Conservation (phyloP, 1,140 invertebrate species). For the Drosophila burlai region DNA sequence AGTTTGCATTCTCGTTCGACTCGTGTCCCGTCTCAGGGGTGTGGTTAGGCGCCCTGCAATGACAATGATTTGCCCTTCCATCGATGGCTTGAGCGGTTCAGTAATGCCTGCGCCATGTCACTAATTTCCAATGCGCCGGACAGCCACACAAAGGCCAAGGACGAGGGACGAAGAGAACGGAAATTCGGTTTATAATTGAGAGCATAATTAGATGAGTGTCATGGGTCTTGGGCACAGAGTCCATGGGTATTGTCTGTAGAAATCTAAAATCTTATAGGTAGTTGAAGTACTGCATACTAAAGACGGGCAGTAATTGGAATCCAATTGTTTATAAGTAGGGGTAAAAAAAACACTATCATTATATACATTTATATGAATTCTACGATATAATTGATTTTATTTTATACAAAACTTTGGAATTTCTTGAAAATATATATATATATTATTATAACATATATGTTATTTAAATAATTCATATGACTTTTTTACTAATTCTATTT, state of each 20-base stretch:
- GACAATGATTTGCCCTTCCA: constrained; percentile 76
- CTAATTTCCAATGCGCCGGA: constrained; percentile 41
- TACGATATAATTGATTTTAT: no score
- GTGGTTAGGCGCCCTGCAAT: constrained; percentile 66
- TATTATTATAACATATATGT: no score
- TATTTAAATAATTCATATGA: no score
- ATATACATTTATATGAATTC: no score
- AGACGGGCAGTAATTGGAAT: background rate
- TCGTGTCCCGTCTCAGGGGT: constrained; percentile 27
- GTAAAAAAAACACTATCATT: background rate
- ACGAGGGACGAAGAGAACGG: background rate
- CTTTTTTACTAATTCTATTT: no score
- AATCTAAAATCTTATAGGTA: background rate
- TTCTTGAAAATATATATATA: no score
- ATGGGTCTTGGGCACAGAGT: constrained; percentile 20
- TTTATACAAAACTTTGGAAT: no score
- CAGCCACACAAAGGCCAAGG: constrained; percentile 33
- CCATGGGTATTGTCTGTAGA: background rate
- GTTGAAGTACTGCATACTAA: background rate
- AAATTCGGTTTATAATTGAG: constrained; percentile 67
- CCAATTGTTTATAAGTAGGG: background rate
- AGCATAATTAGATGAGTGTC: constrained; percentile 76
- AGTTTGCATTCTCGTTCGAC: background rate
- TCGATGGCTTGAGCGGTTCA: constrained; percentile 51
- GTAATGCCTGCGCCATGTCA: constrained; percentile 49